Conservation (phyloP, 1,140 invertebrate species). For the Watersipora subatra region DNA sequence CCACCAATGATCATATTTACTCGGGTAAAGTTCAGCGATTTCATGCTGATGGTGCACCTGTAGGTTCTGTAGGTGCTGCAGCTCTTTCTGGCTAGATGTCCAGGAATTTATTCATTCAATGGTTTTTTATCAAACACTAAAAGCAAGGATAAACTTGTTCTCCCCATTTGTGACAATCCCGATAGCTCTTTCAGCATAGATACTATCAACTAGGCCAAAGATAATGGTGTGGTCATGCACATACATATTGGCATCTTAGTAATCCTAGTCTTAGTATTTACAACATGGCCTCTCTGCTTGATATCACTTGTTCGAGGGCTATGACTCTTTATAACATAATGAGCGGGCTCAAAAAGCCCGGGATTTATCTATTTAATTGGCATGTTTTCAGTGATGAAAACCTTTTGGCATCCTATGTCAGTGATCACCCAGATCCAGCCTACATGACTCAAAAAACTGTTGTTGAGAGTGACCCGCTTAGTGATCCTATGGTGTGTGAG, state of each 20-base stretch:
- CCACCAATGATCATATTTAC: constrained; percentile 15
- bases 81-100: constrained; percentile 39
- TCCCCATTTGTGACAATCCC: constrained; percentile 22
- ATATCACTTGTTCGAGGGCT: not conserved
- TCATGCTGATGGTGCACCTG: constrained; percentile 28
- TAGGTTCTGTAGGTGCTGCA: constrained; percentile 32
- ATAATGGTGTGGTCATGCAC: constrained; percentile 15
- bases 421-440: not conserved
- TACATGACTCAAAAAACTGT: too few relatives aligned
- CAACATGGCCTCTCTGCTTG: not conserved
- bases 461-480: too few relatives aligned
- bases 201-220: constrained; percentile 19
- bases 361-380: not conserved
- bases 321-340: not conserved
- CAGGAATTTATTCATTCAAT: constrained; percentile 5
- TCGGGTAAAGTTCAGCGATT: constrained; percentile 15
- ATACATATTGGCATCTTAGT: not conserved
- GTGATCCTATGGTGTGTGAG: too few relatives aligned
- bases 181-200: constrained; percentile 24
- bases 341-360: not conserved
- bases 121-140: constrained; percentile 3
- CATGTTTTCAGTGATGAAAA: not conserved
- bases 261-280: not conserved
- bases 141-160: constrained; percentile 6
- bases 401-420: not conserved